These are phyloP conservation scores for Danaus melanippus DNA, from an alignment of 1,140 invertebrate species.

Conservation along the genomic window DNA sequence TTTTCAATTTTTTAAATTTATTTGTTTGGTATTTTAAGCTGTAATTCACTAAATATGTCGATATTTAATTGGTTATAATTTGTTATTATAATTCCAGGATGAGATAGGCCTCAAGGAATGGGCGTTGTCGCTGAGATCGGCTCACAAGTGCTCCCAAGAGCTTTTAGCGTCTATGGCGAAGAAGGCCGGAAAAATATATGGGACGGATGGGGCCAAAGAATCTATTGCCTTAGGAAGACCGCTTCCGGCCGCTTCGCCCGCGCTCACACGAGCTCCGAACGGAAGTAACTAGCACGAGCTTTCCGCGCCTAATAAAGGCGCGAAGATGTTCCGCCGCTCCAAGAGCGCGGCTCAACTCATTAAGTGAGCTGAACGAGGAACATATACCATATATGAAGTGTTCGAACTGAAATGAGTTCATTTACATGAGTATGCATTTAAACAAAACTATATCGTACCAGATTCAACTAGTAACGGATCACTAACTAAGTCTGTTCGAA, in stretches of 20 bases:
- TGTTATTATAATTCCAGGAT: slow-evolving; percentile 75
- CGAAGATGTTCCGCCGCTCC: slow-evolving; percentile 71
- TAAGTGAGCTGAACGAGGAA: slow-evolving; percentile 44
- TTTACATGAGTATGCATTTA: too few relatives aligned
- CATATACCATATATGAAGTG: slow-evolving; percentile 2
- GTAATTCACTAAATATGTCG: too few relatives aligned
- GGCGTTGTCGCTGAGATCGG: slow-evolving; percentile 89
- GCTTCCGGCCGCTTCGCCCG: slow-evolving; percentile 37
- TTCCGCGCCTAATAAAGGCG: slow-evolving; percentile 64
- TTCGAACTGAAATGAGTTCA: too few relatives aligned
- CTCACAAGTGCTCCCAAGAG: slow-evolving; percentile 94
- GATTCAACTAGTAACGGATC: too few relatives aligned
- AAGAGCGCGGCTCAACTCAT: slow-evolving; percentile 71
- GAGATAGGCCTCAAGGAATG: slow-evolving; percentile 97
- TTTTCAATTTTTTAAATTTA: too few relatives aligned
- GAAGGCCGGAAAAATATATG: slow-evolving; percentile 97
- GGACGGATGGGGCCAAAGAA: slow-evolving; percentile 76
- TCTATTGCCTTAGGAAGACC: slow-evolving; percentile 26
- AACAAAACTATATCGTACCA: too few relatives aligned
- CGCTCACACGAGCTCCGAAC: slow-evolving; percentile 46
- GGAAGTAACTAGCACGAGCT: slow-evolving; percentile 71
- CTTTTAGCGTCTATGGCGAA: slow-evolving; percentile 94
- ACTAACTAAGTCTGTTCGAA: too few relatives aligned
- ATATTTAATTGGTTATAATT: background rate
- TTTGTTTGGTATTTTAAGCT: too few relatives aligned